Conservation (phyloP, 2,888 invertebrate genomes). For the Caenorhabditis macrosperma region DNA sequence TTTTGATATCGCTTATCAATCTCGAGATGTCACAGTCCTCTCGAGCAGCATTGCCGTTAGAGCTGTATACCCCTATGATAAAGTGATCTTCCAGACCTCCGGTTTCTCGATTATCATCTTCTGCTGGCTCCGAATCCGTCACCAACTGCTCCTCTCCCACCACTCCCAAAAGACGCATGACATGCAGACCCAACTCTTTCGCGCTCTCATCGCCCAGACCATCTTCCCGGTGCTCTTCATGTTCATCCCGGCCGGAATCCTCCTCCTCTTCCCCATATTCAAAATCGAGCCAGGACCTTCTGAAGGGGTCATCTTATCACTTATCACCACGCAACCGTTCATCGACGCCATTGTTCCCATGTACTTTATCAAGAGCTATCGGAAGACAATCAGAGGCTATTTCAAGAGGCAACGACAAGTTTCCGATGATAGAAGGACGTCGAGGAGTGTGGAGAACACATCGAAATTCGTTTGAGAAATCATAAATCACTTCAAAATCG, state of each 20-base stretch:
- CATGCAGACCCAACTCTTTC: constrained; percentile 36
- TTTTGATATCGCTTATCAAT: too few species aligned
- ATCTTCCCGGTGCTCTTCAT: constrained; percentile 28
- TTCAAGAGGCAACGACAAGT: not conserved
- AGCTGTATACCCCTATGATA: too few species aligned
- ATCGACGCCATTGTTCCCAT: constrained; percentile 34
- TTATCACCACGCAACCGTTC: constrained; percentile 29
- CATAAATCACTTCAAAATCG: too few species aligned
- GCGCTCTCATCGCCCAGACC: constrained; percentile 32
- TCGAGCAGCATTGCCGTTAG: too few species aligned
- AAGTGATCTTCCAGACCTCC: not conserved
- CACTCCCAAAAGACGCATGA: constrained; percentile 23
- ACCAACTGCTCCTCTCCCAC: not conserved
- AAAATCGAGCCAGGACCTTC: constrained; percentile 16
- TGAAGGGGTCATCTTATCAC: not conserved
- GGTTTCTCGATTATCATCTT: constrained; percentile 20
- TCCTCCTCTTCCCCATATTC: constrained; percentile 30
- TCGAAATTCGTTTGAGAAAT: too few species aligned
- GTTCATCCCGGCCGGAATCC: constrained; percentile 34
- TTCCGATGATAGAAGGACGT: not conserved
- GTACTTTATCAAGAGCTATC: constrained; percentile 40
- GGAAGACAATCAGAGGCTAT: not conserved
- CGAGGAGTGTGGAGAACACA: not conserved
- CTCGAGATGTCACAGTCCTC: too few species aligned
- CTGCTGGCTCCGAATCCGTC: constrained; percentile 23